Conservation (phyloP, 1,140 invertebrate genomes). For the Zaprionus lachaisei region DNA sequence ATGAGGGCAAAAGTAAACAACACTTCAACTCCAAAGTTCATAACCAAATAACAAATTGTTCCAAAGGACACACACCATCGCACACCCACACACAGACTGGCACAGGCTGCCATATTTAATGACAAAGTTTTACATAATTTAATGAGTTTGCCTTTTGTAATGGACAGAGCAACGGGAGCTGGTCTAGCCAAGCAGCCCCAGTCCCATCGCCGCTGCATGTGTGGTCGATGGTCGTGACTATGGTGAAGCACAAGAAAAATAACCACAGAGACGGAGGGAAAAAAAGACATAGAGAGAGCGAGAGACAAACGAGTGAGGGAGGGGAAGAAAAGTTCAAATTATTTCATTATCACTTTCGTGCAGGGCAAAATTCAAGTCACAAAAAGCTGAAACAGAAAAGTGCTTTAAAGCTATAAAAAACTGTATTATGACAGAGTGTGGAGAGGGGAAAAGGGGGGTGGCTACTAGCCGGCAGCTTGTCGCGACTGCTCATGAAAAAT, state of each 20-base stretch:
- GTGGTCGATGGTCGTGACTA: constrained; percentile 15
- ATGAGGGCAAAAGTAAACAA: constrained; percentile 56
- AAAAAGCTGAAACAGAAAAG: constrained; percentile 24
- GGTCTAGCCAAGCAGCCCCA: constrained; percentile 11
- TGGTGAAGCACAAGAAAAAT: constrained; percentile 57
- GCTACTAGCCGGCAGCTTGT: neutral
- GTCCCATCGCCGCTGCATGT: constrained; percentile 13
- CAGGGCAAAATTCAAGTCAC: constrained; percentile 43
- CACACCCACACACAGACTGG: neutral
- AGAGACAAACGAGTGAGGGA: neutral
- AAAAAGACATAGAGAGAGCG: neutral
- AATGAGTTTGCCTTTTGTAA: constrained; percentile 71
- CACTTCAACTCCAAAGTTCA: constrained; percentile 73
- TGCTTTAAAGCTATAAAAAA: constrained; percentile 56
- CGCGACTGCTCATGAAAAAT: constrained; percentile 65
- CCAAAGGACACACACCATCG: constrained; percentile 39
- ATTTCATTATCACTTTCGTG: constrained; percentile 78
- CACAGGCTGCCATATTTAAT: constrained; percentile 69
- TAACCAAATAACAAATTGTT: constrained; percentile 77
- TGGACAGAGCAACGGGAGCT: constrained; percentile 14
- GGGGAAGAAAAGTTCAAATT: constrained; percentile 70
- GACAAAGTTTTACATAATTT: constrained; percentile 82
- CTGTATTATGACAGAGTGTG: constrained; percentile 8
- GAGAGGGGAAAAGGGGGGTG: neutral
- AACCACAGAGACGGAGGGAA: constrained; percentile 34